A percentile compares a stretch with the other conserved stretches of the same genome.
phyloP scores from a whole-genome alignment of 1,140 invertebrate species.

The Epicauta chinensis region DNA sequence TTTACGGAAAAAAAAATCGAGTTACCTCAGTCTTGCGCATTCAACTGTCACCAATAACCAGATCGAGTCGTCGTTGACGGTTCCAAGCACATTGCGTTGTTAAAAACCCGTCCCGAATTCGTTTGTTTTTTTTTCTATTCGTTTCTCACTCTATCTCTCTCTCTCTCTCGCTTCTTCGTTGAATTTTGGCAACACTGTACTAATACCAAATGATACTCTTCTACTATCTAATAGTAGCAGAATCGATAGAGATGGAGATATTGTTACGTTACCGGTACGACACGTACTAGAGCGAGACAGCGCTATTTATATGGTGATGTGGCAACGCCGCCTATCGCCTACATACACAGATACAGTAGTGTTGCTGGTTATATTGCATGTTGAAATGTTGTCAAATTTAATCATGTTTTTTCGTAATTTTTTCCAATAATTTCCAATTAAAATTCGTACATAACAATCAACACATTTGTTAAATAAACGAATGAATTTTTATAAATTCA shows the following conservation, averaged over 20 bases:
- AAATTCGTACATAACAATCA: constrained; percentile 28
- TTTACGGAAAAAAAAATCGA: constrained; percentile 36
- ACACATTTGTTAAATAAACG: constrained; percentile 14
- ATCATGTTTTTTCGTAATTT: not conserved
- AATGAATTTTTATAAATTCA: not conserved
- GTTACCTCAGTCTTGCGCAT: constrained; percentile 38
- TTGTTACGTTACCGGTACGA: too few relatives aligned
- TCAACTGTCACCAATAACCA: constrained; percentile 30
- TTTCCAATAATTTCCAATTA: constrained; percentile 23
- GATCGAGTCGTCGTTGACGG: constrained; percentile 3
- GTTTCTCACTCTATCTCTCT: too few relatives aligned
- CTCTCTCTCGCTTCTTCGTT: too few relatives aligned
- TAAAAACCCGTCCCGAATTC: constrained; percentile 30
- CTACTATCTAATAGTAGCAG: too few relatives aligned
- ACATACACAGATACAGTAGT: constrained; percentile 34
- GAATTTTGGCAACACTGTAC: constrained; percentile 25
- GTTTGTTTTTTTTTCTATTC: too few relatives aligned
- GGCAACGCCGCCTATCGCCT: constrained; percentile 37
- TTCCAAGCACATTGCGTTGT: constrained; percentile 27
- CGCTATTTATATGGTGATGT: constrained; percentile 1
- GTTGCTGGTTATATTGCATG: constrained; percentile 26
- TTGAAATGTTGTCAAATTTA: constrained; percentile 36
- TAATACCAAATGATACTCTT: too few relatives aligned
- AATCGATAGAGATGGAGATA: too few relatives aligned
- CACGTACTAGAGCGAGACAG: too few relatives aligned